These are phyloP conservation scores for Paramormyrops hopkinsi DNA, from an alignment of 2,797 vertebrate species.

Conservation along the genomic window DNA sequence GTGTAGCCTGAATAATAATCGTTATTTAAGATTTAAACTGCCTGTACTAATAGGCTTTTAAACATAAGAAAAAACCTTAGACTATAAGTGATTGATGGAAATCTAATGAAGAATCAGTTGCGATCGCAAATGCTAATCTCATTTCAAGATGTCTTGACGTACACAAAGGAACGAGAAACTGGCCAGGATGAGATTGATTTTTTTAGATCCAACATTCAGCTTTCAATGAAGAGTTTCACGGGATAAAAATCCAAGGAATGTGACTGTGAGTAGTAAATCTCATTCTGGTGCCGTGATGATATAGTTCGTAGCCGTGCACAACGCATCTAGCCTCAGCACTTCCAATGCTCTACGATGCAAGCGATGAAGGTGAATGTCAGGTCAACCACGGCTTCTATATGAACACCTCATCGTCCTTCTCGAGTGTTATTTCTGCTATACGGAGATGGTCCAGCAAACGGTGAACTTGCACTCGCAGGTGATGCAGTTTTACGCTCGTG, in stretches of 20 bases:
- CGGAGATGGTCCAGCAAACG: neutral
- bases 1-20: neutral
- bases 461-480: neutral
- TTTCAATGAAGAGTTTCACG: neutral
- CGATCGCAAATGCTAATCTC: neutral
- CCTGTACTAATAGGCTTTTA: neutral
- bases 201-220: neutral
- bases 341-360: neutral
- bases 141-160: neutral
- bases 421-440: neutral
- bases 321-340: neutral
- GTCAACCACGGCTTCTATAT: neutral
- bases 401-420: neutral
- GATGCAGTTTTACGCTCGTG: conserved; percentile 23
- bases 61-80: neutral
- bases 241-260: neutral
- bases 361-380: neutral
- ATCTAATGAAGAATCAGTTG: neutral
- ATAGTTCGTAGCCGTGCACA: neutral
- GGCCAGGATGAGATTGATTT: neutral
- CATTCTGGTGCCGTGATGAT: neutral
- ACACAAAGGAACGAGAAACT: neutral
- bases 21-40: neutral
- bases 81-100: neutral
- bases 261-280: neutral